Evolutionary conservation across 2,113 vertebrate species (phyloP).

Genomic region (Ammodytes dubius): DNA sequence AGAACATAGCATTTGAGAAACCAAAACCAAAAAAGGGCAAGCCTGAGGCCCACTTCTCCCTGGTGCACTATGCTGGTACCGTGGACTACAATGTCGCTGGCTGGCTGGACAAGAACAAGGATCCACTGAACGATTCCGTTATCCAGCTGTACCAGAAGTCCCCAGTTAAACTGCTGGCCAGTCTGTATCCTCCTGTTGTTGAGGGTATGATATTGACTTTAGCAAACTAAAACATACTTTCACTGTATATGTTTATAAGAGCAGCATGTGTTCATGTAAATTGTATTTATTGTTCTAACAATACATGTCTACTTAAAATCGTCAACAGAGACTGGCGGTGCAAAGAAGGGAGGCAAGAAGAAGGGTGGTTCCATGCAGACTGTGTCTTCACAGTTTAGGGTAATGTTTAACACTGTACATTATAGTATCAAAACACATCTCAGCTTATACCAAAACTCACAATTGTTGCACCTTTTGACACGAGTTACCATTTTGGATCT

Average conservation of each 20-base stretch:
- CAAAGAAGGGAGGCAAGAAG: no score
- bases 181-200: constrained; percentile 61
- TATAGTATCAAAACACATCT: no score
- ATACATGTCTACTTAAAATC: no score
- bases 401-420: no score
- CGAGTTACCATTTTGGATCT: no score
- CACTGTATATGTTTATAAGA: not conserved
- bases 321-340: no score
- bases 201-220: constrained; percentile 56
- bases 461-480: no score
- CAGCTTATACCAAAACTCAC: no score
- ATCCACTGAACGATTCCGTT: constrained; percentile 80
- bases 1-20: constrained; percentile 85
- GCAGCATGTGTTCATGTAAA: no score
- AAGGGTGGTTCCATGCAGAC: no score
- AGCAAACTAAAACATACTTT: not conserved
- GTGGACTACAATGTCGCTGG: constrained; percentile 89
- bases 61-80: constrained; percentile 90
- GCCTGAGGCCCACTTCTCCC: constrained; percentile 90
- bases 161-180: constrained; percentile 69
- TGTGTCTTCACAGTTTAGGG: no score
- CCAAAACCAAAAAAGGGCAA: constrained; percentile 91
- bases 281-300: no score
- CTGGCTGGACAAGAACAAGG: constrained; percentile 80
- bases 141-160: constrained; percentile 78